A percentile compares a stretch with the other conserved stretches of the same genome.
These are phyloP conservation scores for Gnathonemus longibarbis DNA, from an alignment of 2,113 vertebrate species.

Conservation along the genomic window DNA sequence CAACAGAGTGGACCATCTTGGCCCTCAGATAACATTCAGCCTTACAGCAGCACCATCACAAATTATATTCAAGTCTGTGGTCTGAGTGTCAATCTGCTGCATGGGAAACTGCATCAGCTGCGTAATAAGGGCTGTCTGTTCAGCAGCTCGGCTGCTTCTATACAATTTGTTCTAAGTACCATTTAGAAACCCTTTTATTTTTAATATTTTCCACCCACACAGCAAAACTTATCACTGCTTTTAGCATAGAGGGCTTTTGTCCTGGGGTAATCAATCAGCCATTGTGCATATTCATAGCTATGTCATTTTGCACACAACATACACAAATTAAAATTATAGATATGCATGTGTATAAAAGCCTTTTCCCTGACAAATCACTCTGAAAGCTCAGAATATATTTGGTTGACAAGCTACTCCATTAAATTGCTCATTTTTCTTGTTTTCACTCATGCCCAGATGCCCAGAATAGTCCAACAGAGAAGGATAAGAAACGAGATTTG, in stretches of 20 bases:
- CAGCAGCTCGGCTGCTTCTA: neutral
- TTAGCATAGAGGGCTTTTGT: neutral
- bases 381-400: neutral
- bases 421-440: neutral
- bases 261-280: neutral
- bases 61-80: neutral
- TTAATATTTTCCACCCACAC: slow-evolving; percentile 1
- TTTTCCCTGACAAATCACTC: neutral
- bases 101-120: neutral
- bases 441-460: neutral
- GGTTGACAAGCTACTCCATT: neutral
- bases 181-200: neutral
- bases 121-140: neutral
- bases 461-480: neutral
- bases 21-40: neutral
- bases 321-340: slow-evolving; percentile 10
- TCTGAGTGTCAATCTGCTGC: neutral
- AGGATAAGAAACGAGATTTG: neutral
- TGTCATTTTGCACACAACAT: neutral
- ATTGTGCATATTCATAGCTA: slow-evolving; percentile 13
- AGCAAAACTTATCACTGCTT: neutral
- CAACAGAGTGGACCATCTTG: neutral
- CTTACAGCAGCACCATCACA: neutral
- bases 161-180: slow-evolving; percentile 7
- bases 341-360: neutral